phyloP scores from a whole-genome alignment of 1,140 invertebrate species.

The Trichoplusia ni region DNA sequence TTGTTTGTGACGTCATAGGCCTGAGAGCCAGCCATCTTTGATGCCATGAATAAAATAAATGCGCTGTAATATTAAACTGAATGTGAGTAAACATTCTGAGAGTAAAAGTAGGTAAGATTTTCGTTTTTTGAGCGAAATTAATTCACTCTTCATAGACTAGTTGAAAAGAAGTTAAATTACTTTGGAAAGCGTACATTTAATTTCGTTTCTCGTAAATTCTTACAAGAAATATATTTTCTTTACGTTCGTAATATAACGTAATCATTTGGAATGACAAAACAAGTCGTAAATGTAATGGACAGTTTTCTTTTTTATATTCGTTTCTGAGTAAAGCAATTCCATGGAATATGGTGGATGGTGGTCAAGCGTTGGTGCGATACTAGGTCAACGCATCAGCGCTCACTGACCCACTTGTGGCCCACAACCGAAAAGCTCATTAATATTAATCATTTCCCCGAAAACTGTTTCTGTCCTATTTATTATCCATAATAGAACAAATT shows the following conservation, averaged over 20 bases:
- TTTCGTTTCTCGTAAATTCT: too few relatives aligned
- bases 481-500: conserved; percentile 25
- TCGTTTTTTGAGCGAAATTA: conserved; percentile 11
- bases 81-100: too few relatives aligned
- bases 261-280: neutral
- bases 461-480: conserved; percentile 25
- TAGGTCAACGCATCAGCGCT: neutral
- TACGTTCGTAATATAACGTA: too few relatives aligned
- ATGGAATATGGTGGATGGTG: conserved; percentile 15
- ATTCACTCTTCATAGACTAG: neutral
- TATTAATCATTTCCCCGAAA: conserved; percentile 26
- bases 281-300: neutral
- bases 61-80: too few relatives aligned
- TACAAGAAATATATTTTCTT: too few relatives aligned
- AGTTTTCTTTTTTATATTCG: neutral
- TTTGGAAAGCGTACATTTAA: neutral
- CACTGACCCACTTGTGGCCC: conserved; percentile 6
- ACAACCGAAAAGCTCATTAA: conserved; percentile 17
- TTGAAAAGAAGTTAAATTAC: conserved; percentile 2
- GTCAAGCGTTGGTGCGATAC: neutral
- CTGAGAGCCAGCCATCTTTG: too few relatives aligned
- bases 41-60: too few relatives aligned
- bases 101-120: too few relatives aligned
- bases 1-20: too few relatives aligned
- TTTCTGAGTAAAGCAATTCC: neutral